Evolutionary conservation across 1,140 invertebrate species (phyloP).

Genomic region (Asobara japonica): DNA sequence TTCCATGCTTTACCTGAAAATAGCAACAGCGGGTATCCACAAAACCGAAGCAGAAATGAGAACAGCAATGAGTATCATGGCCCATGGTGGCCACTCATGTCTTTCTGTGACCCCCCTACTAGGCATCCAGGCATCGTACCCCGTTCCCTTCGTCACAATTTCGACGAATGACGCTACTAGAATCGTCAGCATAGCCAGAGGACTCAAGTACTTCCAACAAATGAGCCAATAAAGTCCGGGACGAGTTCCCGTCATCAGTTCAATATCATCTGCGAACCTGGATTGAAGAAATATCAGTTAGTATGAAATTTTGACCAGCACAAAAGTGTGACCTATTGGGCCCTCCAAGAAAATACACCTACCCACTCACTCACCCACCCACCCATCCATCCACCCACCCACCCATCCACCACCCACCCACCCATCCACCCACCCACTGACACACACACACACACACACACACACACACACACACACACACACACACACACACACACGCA

Average conservation of each 20-base stretch:
- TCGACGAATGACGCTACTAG: conserved; percentile 86
- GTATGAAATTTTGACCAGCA: no score
- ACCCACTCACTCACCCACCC: no score
- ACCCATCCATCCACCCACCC: no score
- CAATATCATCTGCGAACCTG: conserved; percentile 92
- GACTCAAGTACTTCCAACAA: conserved; percentile 94
- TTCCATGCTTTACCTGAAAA: conserved; percentile 74
- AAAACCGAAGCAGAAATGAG: conserved; percentile 83
- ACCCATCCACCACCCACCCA: no score
- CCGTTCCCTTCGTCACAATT: conserved; percentile 81
- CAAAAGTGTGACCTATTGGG: no score
- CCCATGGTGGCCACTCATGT: conserved; percentile 84
- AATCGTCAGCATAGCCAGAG: conserved; percentile 89
- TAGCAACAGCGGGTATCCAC: conserved; percentile 88
- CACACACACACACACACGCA: no score
- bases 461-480: no score
- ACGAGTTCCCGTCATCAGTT: conserved; percentile 90
- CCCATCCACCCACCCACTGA: no score
- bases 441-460: no score
- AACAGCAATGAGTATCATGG: conserved; percentile 78
- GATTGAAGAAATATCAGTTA: conserved; percentile 10
- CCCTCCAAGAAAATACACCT: no score
- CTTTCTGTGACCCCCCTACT: conserved; percentile 76
- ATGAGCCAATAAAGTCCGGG: conserved; percentile 90
- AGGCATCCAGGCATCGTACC: conserved; percentile 87